Evolutionary conservation across 2,113 vertebrate species (phyloP), one percentile per base, ranked within the genome.

Genomic region (Aphelocoma coerulescens): DNA sequence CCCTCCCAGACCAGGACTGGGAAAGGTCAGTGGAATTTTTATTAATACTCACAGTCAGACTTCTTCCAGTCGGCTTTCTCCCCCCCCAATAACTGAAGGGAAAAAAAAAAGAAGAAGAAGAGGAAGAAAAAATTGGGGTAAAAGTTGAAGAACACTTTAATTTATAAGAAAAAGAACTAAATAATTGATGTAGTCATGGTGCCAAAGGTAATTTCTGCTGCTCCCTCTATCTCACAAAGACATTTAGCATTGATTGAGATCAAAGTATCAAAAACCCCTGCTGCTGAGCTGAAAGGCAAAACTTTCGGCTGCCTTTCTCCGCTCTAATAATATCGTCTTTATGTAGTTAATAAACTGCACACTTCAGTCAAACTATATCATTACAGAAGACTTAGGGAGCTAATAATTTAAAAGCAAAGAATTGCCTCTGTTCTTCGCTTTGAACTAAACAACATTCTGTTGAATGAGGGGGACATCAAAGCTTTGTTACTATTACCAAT

Each of bases 161-260:
- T 98, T 98, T 98, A 97, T 98, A 97, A 97, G 97, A 97, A 98
- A 98, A 97, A 97, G 97, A 97, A 90, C 97, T 99, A 97, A 98
- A 98, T 99, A 98, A 99, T 98, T 98, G 98, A 99, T 98, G 98
- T 96, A 89, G 97, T 97, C 95, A 87, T 97, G 96, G 97, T 98
- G 98, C 98, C 98, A 97, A 98, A 97, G 98, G 98, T 98, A 98
- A 98, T 98, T 98, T 98, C 97, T 97, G 97, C 97, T 95, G 96
- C 94, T 97, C 97, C 95, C 97, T 97, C 97, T 98, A 97, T 98
- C 98, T 98, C 98, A 98, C 98, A 98, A 98, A 99, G 98, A 98
- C 98, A 98, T 98, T 99, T 99, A 99, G 98, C 97, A 98, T 97
- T 98, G 98, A 98, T 98, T 97, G 98, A 98, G 98, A 99, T 99